Percentiles rank a stretch among this genome's conserved stretches.
Conservation (phyloP, 2,797 vertebrate species). For the Notolepis coatsorum region DNA sequence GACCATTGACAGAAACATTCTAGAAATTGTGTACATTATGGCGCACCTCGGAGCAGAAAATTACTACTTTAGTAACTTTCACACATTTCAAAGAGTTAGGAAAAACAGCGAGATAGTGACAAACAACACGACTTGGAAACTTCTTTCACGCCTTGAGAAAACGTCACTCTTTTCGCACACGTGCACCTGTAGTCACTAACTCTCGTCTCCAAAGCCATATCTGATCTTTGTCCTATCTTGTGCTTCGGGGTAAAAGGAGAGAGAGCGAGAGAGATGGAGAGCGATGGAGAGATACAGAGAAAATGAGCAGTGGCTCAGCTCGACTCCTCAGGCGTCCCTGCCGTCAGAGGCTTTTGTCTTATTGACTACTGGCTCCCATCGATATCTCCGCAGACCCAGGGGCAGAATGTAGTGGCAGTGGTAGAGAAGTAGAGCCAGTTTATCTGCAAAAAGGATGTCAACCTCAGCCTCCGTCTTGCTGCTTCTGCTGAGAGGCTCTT, state of each 20-base stretch:
- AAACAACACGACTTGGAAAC: too few relatives aligned
- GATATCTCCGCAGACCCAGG: conserved; percentile 55
- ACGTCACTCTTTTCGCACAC: conserved; percentile 27
- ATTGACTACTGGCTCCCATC: conserved; percentile 55
- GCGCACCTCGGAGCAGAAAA: conserved; percentile 22
- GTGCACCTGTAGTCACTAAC: conserved; percentile 2
- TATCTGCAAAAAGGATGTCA: conserved; percentile 72
- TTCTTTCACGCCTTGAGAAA: too few relatives aligned
- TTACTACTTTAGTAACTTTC: conserved; percentile 41
- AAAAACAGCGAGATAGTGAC: too few relatives aligned
- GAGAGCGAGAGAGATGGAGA: conserved; percentile 4
- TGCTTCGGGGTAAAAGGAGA: conserved; percentile 52
- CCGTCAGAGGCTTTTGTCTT: conserved; percentile 56
- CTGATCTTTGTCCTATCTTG: conserved; percentile 46
- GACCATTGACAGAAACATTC: conserved; percentile 49
- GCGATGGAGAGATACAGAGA: too few relatives aligned
- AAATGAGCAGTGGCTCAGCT: conserved; percentile 35
- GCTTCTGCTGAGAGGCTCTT: conserved; percentile 32
- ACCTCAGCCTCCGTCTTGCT: conserved; percentile 48
- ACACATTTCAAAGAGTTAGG: too few relatives aligned
- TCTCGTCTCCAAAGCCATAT: conserved; percentile 8
- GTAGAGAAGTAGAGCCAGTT: conserved; percentile 56
- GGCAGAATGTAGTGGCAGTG: conserved; percentile 60
- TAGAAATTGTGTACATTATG: conserved; percentile 25
- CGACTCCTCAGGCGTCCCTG: conserved; percentile 44